These are phyloP conservation scores for Gryllus longicercus DNA, from an alignment of 2,888 invertebrate species.

Conservation along the genomic window DNA sequence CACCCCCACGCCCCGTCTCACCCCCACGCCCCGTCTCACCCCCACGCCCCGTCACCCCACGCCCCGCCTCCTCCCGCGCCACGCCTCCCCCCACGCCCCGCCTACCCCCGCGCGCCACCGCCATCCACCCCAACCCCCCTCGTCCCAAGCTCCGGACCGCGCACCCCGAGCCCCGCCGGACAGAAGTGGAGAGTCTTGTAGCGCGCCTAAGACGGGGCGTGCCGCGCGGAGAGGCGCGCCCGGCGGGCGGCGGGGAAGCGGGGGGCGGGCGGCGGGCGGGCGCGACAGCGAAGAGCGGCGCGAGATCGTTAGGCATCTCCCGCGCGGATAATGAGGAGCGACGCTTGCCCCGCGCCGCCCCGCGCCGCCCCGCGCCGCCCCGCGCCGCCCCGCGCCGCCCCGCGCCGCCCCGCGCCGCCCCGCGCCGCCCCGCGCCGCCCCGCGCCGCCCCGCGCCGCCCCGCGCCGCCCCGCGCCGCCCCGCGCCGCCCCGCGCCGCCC, in stretches of 20 bases:
- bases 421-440: too few species aligned
- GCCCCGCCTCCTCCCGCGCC: background rate
- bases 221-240: background rate
- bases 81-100: background rate
- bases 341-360: background rate
- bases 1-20: background rate
- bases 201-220: background rate
- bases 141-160: background rate
- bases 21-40: background rate
- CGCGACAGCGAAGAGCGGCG: background rate
- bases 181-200: conserved; percentile 2
- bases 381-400: too few species aligned
- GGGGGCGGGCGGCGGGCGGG: background rate
- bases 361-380: too few species aligned
- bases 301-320: conserved; percentile 17
- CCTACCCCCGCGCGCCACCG: background rate
- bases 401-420: too few species aligned
- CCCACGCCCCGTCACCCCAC: background rate
- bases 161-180: background rate
- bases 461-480: too few species aligned
- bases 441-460: too few species aligned
- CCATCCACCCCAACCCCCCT: background rate
- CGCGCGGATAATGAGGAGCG: conserved; percentile 17
- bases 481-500: too few species aligned
- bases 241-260: background rate